These are phyloP conservation scores for Brachycybe producta DNA, from an alignment of 2,888 invertebrate genomes.

Conservation along the genomic window DNA sequence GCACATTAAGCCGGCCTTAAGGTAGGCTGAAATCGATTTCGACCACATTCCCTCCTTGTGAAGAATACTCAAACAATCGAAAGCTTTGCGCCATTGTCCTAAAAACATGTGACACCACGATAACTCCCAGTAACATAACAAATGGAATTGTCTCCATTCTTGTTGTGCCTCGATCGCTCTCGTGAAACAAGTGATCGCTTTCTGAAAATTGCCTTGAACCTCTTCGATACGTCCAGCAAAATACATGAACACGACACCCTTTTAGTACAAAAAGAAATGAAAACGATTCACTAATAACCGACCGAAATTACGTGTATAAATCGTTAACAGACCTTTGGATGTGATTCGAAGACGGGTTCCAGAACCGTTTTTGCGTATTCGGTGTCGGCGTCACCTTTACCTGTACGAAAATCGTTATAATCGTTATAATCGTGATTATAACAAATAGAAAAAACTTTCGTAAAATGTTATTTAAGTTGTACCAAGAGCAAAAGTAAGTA, in stretches of 20 bases:
- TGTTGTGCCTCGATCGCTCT: slow-evolving; percentile 67
- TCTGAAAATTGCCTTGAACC: slow-evolving; percentile 58
- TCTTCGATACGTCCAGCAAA: slow-evolving; percentile 76
- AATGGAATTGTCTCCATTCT: slow-evolving; percentile 82
- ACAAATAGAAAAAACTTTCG: slow-evolving; percentile 7
- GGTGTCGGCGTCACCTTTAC: slow-evolving; percentile 60
- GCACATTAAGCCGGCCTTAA: slow-evolving; percentile 69
- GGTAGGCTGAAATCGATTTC: slow-evolving; percentile 77
- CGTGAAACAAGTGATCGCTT: slow-evolving; percentile 53
- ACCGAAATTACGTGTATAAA: background rate
- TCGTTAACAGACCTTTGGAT: slow-evolving; percentile 44
- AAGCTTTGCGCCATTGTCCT: slow-evolving; percentile 64
- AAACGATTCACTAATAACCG: slow-evolving; percentile 1
- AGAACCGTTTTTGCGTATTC: slow-evolving; percentile 60
- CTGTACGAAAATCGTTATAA: slow-evolving; percentile 22
- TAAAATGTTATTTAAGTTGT: slow-evolving; percentile 26
- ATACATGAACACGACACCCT: slow-evolving; percentile 84
- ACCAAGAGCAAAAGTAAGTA: slow-evolving; percentile 69
- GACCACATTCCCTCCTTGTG: slow-evolving; percentile 80
- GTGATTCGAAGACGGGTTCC: slow-evolving; percentile 40
- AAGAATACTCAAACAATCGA: slow-evolving; percentile 54
- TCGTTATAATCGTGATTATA: background rate
- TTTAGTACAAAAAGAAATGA: no score
- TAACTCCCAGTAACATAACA: slow-evolving; percentile 87
- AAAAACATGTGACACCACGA: slow-evolving; percentile 72